Evolutionary conservation across 2,888 invertebrate genomes (phyloP).

Genomic region (Caenorhabditis sp.): DNA sequence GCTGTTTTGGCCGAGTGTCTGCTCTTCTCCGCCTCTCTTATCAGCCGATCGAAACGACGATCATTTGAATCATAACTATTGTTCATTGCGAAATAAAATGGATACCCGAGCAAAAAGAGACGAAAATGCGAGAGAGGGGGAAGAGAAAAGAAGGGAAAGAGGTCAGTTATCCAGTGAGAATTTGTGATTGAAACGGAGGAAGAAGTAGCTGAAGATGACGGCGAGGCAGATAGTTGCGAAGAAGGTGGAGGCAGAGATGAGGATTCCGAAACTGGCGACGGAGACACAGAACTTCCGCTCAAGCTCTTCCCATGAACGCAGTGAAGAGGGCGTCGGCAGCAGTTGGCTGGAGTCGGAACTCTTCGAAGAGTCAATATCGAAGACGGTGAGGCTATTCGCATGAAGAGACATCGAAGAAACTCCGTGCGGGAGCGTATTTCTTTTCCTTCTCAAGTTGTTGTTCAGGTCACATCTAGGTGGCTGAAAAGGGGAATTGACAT

Average conservation of each 20-base stretch:
- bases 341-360: slow-evolving; percentile 20
- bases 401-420: slow-evolving; percentile 63
- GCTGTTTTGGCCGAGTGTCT: slow-evolving; percentile 8
- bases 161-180: slow-evolving; percentile 26
- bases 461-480: slow-evolving; percentile 67
- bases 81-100: slow-evolving; percentile 1
- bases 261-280: slow-evolving; percentile 69
- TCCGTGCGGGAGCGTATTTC: neutral
- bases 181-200: slow-evolving; percentile 56
- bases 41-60: slow-evolving; percentile 1
- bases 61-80: slow-evolving; percentile 32
- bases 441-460: slow-evolving; percentile 21
- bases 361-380: slow-evolving; percentile 66
- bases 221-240: slow-evolving; percentile 68
- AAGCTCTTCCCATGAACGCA: slow-evolving; percentile 18
- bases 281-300: slow-evolving; percentile 66
- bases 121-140: no score
- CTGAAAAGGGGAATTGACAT: slow-evolving; percentile 53
- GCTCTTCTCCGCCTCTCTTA: slow-evolving; percentile 9
- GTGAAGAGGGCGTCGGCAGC: slow-evolving; percentile 12
- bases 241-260: slow-evolving; percentile 74
- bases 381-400: slow-evolving; percentile 74
- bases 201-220: slow-evolving; percentile 56
- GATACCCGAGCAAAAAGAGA: slow-evolving; percentile 21
- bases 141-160: neutral